A percentile compares a stretch with the other conserved stretches of the same genome.
phyloP scores from a whole-genome alignment of 2,113 vertebrate genomes.

The Nibea albiflora region DNA sequence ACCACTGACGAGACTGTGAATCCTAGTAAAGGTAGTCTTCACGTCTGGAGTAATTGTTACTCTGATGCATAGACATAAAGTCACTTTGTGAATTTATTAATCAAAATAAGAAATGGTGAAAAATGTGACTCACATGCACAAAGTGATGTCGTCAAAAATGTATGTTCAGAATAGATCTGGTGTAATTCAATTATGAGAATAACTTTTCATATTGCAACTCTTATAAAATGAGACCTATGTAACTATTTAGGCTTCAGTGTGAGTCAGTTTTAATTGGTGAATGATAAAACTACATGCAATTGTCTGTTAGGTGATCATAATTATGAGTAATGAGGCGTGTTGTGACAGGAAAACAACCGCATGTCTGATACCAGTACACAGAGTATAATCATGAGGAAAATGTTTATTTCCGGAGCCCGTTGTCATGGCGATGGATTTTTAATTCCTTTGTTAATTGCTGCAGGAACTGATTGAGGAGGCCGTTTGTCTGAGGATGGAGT shows the following conservation, averaged over 20 bases:
- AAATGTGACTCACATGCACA: too few species aligned
- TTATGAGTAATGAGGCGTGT: constrained; percentile 18
- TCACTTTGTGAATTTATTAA: neutral
- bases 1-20: constrained; percentile 46
- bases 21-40: constrained; percentile 70
- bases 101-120: too few species aligned
- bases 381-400: neutral
- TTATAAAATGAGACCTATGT: neutral
- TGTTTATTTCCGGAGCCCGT: neutral
- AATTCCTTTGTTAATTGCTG: constrained; percentile 15
- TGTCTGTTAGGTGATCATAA: constrained; percentile 8
- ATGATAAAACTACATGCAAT: neutral
- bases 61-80: too few species aligned
- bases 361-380: neutral
- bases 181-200: neutral
- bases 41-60: too few species aligned
- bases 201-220: neutral
- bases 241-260: neutral
- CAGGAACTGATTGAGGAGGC: constrained; percentile 74
- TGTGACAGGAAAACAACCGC: constrained; percentile 12
- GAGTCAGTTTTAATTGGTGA: neutral
- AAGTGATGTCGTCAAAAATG: neutral
- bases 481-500: constrained; percentile 45
- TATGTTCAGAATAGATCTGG: neutral
- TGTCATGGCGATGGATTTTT: constrained; percentile 20